Evolutionary conservation across 2,888 invertebrate species (phyloP).

Genomic region (Dascillus cervinus): DNA sequence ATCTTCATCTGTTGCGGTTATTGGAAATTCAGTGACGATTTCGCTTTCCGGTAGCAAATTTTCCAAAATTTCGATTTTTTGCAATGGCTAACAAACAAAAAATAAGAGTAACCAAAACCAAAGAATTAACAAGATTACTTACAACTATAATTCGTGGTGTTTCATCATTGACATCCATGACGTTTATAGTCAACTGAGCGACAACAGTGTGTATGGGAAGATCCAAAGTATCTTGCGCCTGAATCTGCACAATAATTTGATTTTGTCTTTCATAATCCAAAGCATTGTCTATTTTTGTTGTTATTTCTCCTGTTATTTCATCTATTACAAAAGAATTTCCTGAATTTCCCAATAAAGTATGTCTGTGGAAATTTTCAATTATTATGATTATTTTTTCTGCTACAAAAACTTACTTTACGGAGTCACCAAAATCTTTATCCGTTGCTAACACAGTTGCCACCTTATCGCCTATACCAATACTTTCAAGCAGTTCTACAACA

Average conservation of each 20-base stretch:
- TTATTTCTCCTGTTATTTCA: slow-evolving; percentile 49
- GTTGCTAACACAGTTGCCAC: slow-evolving; percentile 51
- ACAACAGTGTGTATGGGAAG: slow-evolving; percentile 44
- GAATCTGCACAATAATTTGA: slow-evolving; percentile 44
- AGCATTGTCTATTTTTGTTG: slow-evolving; percentile 45
- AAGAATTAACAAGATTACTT: no score
- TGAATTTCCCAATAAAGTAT: slow-evolving; percentile 46
- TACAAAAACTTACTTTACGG: slow-evolving; percentile 53
- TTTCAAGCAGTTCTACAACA: slow-evolving; percentile 48
- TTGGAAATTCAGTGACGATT: slow-evolving; percentile 24
- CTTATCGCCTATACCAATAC: slow-evolving; percentile 41
- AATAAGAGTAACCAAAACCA: slow-evolving; percentile 2
- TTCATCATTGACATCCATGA: slow-evolving; percentile 67
- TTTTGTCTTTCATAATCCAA: slow-evolving; percentile 58
- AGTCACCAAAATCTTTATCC: slow-evolving; percentile 56
- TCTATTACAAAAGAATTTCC: slow-evolving; percentile 43
- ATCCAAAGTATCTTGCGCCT: slow-evolving; percentile 35
- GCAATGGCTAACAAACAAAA: slow-evolving; percentile 12
- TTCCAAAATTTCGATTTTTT: slow-evolving; percentile 45
- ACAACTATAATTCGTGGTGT: slow-evolving; percentile 58
- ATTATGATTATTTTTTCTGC: not conserved
- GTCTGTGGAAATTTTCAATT: slow-evolving; percentile 37
- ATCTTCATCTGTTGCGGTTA: slow-evolving; percentile 54
- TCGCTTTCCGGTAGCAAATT: slow-evolving; percentile 42
- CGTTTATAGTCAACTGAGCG: slow-evolving; percentile 51